A percentile compares a stretch with the other conserved stretches of the same genome.
Conservation (phyloP, 2,888 invertebrate species). For the Nasonia oneida region DNA sequence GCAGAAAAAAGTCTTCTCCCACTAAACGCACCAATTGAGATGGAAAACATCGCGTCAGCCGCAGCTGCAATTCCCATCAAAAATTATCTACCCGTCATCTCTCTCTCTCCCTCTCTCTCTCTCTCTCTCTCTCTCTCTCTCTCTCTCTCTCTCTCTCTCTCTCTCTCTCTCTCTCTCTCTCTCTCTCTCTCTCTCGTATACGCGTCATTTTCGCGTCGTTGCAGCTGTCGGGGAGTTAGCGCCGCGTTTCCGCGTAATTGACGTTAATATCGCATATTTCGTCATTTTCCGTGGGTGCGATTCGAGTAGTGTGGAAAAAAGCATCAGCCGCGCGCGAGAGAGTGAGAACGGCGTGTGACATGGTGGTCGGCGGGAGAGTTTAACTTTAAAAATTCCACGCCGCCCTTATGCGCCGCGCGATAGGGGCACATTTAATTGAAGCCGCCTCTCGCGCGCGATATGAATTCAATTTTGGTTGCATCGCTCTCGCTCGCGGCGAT, state of each 20-base stretch:
- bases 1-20: not conserved
- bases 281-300: slow-evolving; percentile 11
- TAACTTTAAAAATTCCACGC: not conserved
- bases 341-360: not conserved
- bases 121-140: too few species aligned
- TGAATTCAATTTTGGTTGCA: slow-evolving; percentile 17
- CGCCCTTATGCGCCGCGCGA: slow-evolving; percentile 19
- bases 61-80: not conserved
- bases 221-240: not conserved
- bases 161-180: too few species aligned
- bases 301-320: not conserved
- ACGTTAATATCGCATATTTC: slow-evolving; percentile 44
- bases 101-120: too few species aligned
- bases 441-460: not conserved
- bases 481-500: not conserved
- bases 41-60: not conserved
- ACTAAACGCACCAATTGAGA: not conserved
- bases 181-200: not conserved
- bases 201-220: not conserved
- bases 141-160: not conserved
- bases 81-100: not conserved
- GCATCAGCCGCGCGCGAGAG: not conserved
- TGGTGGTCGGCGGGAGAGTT: not conserved
- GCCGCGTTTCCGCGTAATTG: slow-evolving; percentile 31
- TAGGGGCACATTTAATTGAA: slow-evolving; percentile 27